Base-by-base conservation (phyloP, 2,888 invertebrate genomes). In the Anthophora plumipes region DNA sequence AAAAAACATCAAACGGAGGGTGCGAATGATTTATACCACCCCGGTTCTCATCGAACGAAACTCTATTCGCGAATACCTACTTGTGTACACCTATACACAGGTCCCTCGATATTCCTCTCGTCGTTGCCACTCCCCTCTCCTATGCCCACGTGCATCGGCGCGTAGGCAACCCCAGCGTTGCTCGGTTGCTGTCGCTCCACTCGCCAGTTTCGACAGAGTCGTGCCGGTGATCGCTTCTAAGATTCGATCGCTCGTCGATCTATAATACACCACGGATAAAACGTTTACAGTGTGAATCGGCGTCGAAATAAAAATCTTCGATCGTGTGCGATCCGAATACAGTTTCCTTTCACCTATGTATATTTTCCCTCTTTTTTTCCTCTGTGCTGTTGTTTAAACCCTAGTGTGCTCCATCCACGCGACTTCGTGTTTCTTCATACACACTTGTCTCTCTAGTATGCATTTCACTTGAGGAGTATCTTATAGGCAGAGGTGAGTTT, bases 171-270 rank as follows among this genome's bases (percentile, higher is more conserved):
- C 73, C 77, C 69, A 72, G 72, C 57, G 59, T 52, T 69, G 69
- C 50, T n/a, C 54, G 76, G 73, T 50, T 67, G 75, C 69, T 61
- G 77, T 39, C 64, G n/a, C 77, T 50, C 52, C 70, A 75, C 64
- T 76, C 87, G 76, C 78, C 85, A 86, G 86, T 86, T 86, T 86
- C 86, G 80, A 82, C 87, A 77, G 70, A 86, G 86, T 77, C 85
- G 85, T 78, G 87, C 78, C 85, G 85, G 82, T 74, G 85, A 80
- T 54, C 81, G 79, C 66, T 72, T 77, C 64, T 70, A 50, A 7
- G 54, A 39, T 39, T 31, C 54, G 72, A 68, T 73, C 68, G 77
- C 60, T 73, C 59, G 66, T 71, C 73, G 46, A 60, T 69, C 31
- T 31, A 3, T 43, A 31, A 61, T 63, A 41, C 60, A 72, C 70